Conservation (phyloP, 1,140 invertebrate genomes). For the Zaprionus tsacasi region DNA sequence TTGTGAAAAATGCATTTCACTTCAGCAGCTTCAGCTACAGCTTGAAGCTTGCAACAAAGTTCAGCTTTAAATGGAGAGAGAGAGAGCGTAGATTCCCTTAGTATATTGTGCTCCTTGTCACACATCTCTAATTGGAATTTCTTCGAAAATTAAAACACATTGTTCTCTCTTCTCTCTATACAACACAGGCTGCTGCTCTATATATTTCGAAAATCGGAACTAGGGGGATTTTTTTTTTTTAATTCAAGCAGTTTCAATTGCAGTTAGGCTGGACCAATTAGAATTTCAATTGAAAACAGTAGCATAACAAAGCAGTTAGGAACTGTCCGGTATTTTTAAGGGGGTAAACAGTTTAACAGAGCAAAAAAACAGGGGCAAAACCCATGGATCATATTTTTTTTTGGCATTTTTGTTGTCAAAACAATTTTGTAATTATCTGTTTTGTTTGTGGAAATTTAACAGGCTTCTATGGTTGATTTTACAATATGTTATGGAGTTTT, state of each 20-base stretch:
- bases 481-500: too few relatives aligned
- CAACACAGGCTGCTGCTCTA: neutral
- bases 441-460: too few relatives aligned
- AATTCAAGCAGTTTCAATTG: neutral
- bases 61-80: neutral
- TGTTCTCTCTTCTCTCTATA: neutral
- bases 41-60: neutral
- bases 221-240: neutral
- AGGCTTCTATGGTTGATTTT: too few relatives aligned
- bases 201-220: too few relatives aligned
- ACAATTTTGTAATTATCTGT: neutral
- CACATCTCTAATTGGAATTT: neutral
- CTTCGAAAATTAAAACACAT: constrained; percentile 8
- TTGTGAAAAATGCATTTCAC: constrained; percentile 62
- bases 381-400: neutral
- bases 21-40: constrained; percentile 51
- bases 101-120: neutral
- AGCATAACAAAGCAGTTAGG: neutral
- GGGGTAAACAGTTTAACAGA: neutral
- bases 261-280: neutral
- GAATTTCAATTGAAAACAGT: neutral
- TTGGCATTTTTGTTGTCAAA: neutral
- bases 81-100: neutral
- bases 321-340: neutral
- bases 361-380: neutral